Evolutionary conservation across 2,888 invertebrate genomes (phyloP), one percentile per base, ranked within the genome.

Genomic region (Listrodromus nycthemerus): DNA sequence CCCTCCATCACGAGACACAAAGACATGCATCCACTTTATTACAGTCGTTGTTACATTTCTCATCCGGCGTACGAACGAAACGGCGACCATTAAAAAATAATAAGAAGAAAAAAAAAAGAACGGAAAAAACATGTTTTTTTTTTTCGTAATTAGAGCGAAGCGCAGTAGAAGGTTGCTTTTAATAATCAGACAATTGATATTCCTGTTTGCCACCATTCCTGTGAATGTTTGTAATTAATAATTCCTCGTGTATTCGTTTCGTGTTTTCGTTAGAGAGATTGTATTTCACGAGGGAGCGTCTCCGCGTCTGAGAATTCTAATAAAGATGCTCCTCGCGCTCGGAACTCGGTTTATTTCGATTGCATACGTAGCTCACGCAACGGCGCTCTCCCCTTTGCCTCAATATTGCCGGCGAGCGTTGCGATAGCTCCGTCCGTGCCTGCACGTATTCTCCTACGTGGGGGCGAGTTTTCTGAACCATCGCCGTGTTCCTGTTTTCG

Each of bases 301-400:
- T 48, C 13, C 69, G 55, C 71, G 83, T 74, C 58, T 77, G 73
- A 69, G 77, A 69, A 77, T 80, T 76, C 70, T 80, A 80, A 83
- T 83, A 83, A 83, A 80, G 77, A 66, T 30, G 69, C 2, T 24
- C 8, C 30, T 52, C 10, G 50, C 67, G 58, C 83, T 58, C 19
- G 80, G 75, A 70, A 79, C 76, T 80, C 76, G 67, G 50, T 55
- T 80, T 71, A 73, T 80, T 83, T 67, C 83, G 80, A 80, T 73
- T 73, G 76, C 76, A 45, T 33, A 10, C 66, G 58, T 58, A 58
- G 61, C 21, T 50, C 50, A 63, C 37, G 27, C 67, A 67, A 75
- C 74, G 74, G 52, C 75, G 24, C 63, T 24, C 30, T 73, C 16
- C 33, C 48, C n/a, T 37, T 33, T n/a, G 41, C 58, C 33, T 61